Base-by-base conservation (phyloP, 2,113 vertebrate species). In the Channa maculata region DNA sequence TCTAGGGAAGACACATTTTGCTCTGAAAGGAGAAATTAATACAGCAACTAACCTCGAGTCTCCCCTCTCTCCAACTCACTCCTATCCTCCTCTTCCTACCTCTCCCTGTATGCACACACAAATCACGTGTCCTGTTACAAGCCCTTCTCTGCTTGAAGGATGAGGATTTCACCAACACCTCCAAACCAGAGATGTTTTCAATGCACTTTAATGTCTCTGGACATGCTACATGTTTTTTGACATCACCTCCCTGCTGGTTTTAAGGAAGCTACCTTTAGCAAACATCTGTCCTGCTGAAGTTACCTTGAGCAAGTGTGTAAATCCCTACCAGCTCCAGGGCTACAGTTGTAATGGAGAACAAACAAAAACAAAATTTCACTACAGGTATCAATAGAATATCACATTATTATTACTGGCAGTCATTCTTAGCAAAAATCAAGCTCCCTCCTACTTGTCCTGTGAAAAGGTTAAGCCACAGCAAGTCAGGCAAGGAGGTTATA, bases 11-110 rank as follows among this genome's bases (percentile, higher is more conserved):
- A 86, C 83, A 70, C 75, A 89, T 93, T 94, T 89, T 91, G 92
- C 88, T 67, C 89, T 37, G 89, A 93, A 94, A 92, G 92, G 82
- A 88, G 92, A 94, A 94, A 94, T 93, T 49, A 94, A 95, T 94
- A 92, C 89, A 87, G 51, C 82, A 6, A 65, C 86, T 86, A 85
- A 89, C 81, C 91, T 90, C 88, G 5, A 69, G 60, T 88, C 78
- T 79, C 63, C 68, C 37, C 34, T 80, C 64, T 65, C 44, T 68
- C 59, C 45, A 53, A 38, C 65, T 66, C 79, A 59, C 63, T 51
- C 38, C 44, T n/a, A 3, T 71, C 68, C 58, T 57, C 62, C 44
- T 65, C 36, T 65, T 24, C 37, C n/a, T 64, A 67, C 53, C 55
- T 70, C 69, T 43, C 61, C 60, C 46, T 60, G 8, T 10, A 65